These are phyloP conservation scores for Dexiosoma caninum DNA, from an alignment of 2,888 invertebrate species.

Conservation along the genomic window DNA sequence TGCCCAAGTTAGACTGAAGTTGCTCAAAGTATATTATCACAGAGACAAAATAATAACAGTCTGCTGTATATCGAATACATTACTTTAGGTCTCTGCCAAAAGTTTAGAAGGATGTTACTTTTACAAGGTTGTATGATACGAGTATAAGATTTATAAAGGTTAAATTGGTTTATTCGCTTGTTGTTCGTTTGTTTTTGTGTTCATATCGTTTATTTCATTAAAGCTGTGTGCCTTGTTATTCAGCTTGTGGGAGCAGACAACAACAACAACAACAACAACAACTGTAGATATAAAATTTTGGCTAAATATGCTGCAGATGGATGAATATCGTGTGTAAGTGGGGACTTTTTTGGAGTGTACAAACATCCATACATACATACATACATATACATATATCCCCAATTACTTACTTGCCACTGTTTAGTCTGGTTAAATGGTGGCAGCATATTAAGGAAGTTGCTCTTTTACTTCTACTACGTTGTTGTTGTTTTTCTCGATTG, in stretches of 20 bases:
- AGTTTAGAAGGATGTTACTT: constrained; percentile 25
- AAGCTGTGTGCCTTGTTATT: not conserved
- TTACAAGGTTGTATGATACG: constrained; percentile 21
- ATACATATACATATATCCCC: too few species aligned
- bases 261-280: not conserved
- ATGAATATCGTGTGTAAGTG: not conserved
- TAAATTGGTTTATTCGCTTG: constrained; percentile 47
- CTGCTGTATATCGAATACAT: too few species aligned
- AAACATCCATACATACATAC: not conserved
- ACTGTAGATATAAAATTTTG: not conserved
- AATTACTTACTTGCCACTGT: constrained; percentile 30
- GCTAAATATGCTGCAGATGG: not conserved
- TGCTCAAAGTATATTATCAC: too few species aligned
- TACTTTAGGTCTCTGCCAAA: not conserved
- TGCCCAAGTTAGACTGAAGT: too few species aligned
- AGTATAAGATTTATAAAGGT: constrained; percentile 39
- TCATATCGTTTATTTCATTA: constrained; percentile 33
- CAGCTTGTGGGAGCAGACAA: constrained; percentile 24
- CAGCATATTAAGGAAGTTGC: constrained; percentile 47
- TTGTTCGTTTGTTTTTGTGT: not conserved
- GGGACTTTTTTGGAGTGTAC: constrained; percentile 13
- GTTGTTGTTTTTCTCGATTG: not conserved
- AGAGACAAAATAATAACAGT: too few species aligned
- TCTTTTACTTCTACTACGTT: not conserved
- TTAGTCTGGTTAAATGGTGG: constrained; percentile 51